Base-by-base conservation (phyloP, 2,113 vertebrate genomes). In the Xenopus borealis region DNA sequence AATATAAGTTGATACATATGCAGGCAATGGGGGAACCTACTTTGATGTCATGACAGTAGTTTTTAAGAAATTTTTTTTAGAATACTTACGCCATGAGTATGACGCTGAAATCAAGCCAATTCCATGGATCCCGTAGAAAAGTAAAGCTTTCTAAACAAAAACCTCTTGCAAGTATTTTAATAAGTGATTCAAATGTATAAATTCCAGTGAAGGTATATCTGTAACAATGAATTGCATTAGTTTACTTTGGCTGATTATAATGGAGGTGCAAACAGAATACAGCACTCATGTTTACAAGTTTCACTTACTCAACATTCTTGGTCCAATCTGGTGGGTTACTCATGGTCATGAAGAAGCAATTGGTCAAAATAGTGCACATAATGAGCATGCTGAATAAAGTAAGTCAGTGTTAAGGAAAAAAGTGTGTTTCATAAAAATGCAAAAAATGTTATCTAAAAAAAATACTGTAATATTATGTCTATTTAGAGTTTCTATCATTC, bases 301-400 rank as follows among this genome's bases (percentile, higher is more conserved):
- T 62, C 81, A 97, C 97, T 98, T 91, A 98, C 96, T 98, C 96
- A 73, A 98, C 89, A 90, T 98, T 98, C 88, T 99, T 98, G 84
- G 96, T 96, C 97, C 97, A 99, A 72, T 93, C 90, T 4, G 94
- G 94, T 72, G 96, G 97, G 75, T 97, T 98, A 10, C 95, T 98
- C 95, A 99, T 94, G 79, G 97, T 96, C 97, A 99, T 99, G 91
- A 99, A 98, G 85, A 97, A 97, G 66, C 97, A 99, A 90, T 99
- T 99, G 91, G 97, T 99, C 90, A 99, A 91, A 91, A 99, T 98
- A 91, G 97, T 99, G 93, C 94, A 99, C 97, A 99, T 99, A 82
- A 99, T 99, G 85, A 98, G 95, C 85, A 99, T 86, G 84, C 95
- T 99, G 92, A 99, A 99, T 84, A 99, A 92, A 47, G 96, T 99